Evolutionary conservation across 2,113 vertebrate genomes (phyloP).

Genomic region (Sturnus vulgaris): DNA sequence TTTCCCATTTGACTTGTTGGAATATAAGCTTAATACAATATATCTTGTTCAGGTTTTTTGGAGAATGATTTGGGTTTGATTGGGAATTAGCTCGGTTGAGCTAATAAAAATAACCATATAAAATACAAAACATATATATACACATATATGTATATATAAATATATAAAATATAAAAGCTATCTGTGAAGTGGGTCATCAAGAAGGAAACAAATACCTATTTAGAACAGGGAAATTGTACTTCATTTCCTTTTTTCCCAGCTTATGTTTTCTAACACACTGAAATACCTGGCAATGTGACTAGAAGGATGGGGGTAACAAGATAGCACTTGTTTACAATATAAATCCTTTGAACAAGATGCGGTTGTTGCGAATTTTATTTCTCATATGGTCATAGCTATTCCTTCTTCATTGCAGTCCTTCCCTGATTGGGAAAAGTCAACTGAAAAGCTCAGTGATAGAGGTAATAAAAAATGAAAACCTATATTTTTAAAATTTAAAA

Average conservation of each 20-base stretch:
- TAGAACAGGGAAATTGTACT: neutral
- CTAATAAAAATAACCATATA: neutral
- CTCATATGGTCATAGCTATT: neutral
- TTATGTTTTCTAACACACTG: neutral
- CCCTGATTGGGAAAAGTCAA: conserved; percentile 60
- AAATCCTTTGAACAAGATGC: neutral
- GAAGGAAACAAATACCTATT: neutral
- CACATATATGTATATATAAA: no score
- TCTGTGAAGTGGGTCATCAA: neutral
- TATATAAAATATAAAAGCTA: neutral
- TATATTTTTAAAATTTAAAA: neutral
- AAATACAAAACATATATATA: neutral
- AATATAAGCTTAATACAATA: neutral
- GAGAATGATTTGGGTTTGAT: neutral
- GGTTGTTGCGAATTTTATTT: neutral
- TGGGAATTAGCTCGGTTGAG: neutral
- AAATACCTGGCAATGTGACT: neutral
- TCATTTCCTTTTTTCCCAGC: neutral
- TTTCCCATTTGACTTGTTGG: neutral
- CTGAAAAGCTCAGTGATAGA: conserved; percentile 20
- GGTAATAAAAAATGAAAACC: conserved; percentile 48
- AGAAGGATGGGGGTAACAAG: neutral
- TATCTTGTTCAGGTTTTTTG: neutral
- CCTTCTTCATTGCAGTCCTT: conserved; percentile 74
- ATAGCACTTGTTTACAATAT: neutral